Evolutionary conservation across 2,888 invertebrate genomes (phyloP).

Genomic region (Archips crataeganus): DNA sequence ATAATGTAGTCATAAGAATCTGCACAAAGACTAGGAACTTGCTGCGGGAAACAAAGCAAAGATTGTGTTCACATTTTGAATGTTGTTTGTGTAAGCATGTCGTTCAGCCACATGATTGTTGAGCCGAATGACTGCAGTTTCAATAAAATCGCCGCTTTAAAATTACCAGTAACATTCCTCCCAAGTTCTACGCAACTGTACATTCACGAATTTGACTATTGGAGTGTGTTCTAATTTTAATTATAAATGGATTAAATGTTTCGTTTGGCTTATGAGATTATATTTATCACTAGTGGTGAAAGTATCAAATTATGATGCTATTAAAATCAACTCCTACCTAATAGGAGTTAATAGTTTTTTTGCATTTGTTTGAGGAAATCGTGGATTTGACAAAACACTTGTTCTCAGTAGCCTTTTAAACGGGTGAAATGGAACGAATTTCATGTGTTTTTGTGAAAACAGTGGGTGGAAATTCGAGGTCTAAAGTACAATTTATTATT

Average conservation of each 20-base stretch:
- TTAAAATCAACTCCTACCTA: not conserved
- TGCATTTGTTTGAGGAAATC: not conserved
- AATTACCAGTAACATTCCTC: constrained; percentile 5
- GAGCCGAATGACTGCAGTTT: not conserved
- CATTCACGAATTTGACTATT: not conserved
- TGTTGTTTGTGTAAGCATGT: not conserved
- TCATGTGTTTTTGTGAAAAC: not conserved
- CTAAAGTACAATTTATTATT: constrained; percentile 27
- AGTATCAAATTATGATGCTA: not conserved
- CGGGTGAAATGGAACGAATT: not conserved
- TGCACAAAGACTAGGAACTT: not conserved
- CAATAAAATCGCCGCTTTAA: not conserved
- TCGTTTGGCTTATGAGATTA: constrained; percentile 8
- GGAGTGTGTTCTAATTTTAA: not conserved
- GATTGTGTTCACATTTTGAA: constrained; percentile 13
- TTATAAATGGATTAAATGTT: not conserved
- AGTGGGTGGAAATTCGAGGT: constrained; percentile 3
- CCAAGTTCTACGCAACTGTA: not conserved
- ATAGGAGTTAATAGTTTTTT: not conserved
- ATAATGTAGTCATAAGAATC: not conserved
- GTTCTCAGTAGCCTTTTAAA: constrained; percentile 19
- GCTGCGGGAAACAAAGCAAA: not conserved
- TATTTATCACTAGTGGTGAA: constrained; percentile 17
- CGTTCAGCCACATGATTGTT: not conserved
- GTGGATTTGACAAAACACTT: not conserved